Base-by-base conservation (phyloP, 2,113 vertebrate genomes). In the Tetrax tetrax region DNA sequence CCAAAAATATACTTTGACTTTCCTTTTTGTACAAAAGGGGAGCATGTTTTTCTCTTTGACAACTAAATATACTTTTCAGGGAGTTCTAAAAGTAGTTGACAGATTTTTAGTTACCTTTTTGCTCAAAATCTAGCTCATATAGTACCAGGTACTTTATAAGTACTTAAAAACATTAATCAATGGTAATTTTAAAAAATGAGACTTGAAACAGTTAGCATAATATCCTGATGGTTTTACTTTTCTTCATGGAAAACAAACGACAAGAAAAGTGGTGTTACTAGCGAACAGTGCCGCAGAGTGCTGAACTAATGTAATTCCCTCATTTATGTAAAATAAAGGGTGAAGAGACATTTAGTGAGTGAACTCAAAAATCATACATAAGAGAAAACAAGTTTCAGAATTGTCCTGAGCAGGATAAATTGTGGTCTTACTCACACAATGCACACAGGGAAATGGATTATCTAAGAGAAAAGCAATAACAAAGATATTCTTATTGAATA, bases 401-500 rank as follows among this genome's bases (percentile, higher is more conserved):
- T 37, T 94, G 81, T 91, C 53, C 43, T 53, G 59, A 74, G 37
- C 12, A 14, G 75, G 63, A 91, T 89, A 79, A 83, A 88, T 80
- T 25, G 35, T 83, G 37, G 11, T 20, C 83, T 90, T 93, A 72
- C 27, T 79, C 50, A 72, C 27, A 82, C 25, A 79, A 77, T 63
- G 48, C 21, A 31, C 33, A 79, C 9, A 75, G 19, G 22, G 47
- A 95, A 96, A 88, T 45, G 19, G 37, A 76, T 93, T 94, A 83
- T 72, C n/a, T 68, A 83, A 89, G 22, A 86, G 45, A 89, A 93
- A 95, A 93, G n/a, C 48, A 91, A 37, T 75, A 89, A 38, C 28
- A 92, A 95, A 56, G 10, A 78, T 47, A 87, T 83, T 85, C 56
- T 80, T 75, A 83, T 63, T 75, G 54, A 95, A 95, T 76, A 79